Base-by-base conservation (phyloP, 2,113 vertebrate genomes). In the Erythrocebus patas region DNA sequence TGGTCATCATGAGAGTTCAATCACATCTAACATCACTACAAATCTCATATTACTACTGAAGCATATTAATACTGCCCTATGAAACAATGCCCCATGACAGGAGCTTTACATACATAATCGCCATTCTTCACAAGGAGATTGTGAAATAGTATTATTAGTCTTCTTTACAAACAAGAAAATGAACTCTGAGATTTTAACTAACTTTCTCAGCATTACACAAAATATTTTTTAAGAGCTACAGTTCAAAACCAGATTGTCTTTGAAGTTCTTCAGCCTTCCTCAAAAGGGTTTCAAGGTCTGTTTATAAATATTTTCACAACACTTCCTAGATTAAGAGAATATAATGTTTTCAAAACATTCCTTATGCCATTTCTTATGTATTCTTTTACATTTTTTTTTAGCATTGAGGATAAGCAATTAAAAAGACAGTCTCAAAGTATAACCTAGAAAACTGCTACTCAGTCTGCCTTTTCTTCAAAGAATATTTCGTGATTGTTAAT, bases 401-500 rank as follows among this genome's bases (percentile, higher is more conserved):
- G 68, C 12, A 66, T 8, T 52, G 16, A 89, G 7, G 23, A 7
- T 20, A 95, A 95, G 52, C 55, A 92, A 87, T 73, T 27, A 92
- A 88, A 66, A 88, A 66, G n/a, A 64, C 83, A 95, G 17, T 72
- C 35, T 90, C 78, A 95, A 93, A 90, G 57, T n/a, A 79, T 8
- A 80, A 55, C 27, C 32, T 79, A 68, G 35, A 78, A 93, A 91
- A 92, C 16, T 79, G n/a, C 20, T 52, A 40, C 10, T 80, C 48
- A 80, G 23, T 79, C 35, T 75, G 35, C 3, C 22, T 92, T 91
- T 43, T 89, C 83, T 87, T 85, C 8, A 38, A 80, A 91, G 52
- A 91, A 1, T 20, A 79, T 43, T 23, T 18, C n/a, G 20, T n/a
- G 40, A 78, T n/a, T 6, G 2, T 8, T 96, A n/a, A n/a, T 94